Conservation (phyloP, 2,888 invertebrate genomes). For the Brachyptera risi region DNA sequence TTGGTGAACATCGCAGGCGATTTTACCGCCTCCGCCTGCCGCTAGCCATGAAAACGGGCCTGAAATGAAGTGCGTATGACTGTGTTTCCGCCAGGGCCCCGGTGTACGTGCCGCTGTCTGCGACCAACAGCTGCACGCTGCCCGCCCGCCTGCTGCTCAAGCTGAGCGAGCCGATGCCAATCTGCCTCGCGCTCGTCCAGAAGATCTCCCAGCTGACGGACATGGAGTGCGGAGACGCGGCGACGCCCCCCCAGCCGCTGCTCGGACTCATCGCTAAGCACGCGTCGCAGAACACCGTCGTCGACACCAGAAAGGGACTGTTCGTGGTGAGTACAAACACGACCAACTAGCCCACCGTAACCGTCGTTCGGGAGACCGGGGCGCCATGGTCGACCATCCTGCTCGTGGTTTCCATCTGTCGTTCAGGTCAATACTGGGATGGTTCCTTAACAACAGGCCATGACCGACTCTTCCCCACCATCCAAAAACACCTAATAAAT, state of each 20-base stretch:
- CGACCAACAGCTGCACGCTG: constrained; percentile 81
- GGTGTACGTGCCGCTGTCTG: constrained; percentile 72
- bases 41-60: no score
- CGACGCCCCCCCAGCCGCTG: constrained; percentile 57
- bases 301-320: constrained; percentile 63
- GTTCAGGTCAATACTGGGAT: no score
- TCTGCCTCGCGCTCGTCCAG: constrained; percentile 71
- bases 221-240: constrained; percentile 54
- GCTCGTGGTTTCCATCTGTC: no score
- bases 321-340: constrained; percentile 85
- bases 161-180: constrained; percentile 79
- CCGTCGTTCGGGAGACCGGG: no score
- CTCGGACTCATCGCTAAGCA: constrained; percentile 75
- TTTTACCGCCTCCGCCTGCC: no score
- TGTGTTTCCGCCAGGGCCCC: constrained; percentile 62
- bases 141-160: constrained; percentile 87
- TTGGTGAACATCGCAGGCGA: no score
- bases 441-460: no score
- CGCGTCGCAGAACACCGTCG: constrained; percentile 65
- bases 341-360: no score
- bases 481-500: no score
- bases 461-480: no score
- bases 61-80: no score
- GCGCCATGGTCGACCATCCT: no score
- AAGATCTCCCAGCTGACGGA: constrained; percentile 61